Evolutionary conservation across 1,140 invertebrate species (phyloP).

Genomic region (Drosophila virilis): DNA sequence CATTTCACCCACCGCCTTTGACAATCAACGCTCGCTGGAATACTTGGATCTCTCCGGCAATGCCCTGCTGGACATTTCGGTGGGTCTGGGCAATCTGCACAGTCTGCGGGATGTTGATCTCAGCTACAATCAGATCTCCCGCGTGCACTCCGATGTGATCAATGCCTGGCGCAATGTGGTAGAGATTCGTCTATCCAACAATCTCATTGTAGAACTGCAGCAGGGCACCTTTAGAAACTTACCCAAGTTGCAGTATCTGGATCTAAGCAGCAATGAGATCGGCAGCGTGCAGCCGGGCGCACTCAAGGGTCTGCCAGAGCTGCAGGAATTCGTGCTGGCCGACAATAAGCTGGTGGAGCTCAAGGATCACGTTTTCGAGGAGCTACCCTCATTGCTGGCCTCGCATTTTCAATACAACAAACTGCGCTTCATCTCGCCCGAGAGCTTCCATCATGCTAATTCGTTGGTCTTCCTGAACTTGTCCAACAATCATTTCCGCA

Average conservation of each 20-base stretch:
- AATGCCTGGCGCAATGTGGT: constrained; percentile 88
- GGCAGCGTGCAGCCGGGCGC: constrained; percentile 91
- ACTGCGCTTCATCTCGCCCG: constrained; percentile 89
- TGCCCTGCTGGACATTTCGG: constrained; percentile 89
- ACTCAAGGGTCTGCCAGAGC: constrained; percentile 89
- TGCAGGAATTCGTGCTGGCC: constrained; percentile 91
- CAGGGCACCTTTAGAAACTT: constrained; percentile 90
- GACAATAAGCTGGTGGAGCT: constrained; percentile 90
- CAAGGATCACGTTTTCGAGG: constrained; percentile 90
- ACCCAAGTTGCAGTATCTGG: constrained; percentile 88
- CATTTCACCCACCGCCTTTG: constrained; percentile 88
- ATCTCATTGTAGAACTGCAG: constrained; percentile 90
- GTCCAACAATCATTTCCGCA: constrained; percentile 90
- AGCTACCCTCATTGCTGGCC: constrained; percentile 89
- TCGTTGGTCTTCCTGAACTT: constrained; percentile 92
- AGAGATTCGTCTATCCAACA: constrained; percentile 89
- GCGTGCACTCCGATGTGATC: constrained; percentile 88
- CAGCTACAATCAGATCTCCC: constrained; percentile 91
- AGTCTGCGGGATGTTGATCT: constrained; percentile 90
- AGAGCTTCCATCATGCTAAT: constrained; percentile 91
- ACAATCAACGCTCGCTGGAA: constrained; percentile 88
- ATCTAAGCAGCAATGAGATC: constrained; percentile 93
- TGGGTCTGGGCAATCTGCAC: constrained; percentile 88
- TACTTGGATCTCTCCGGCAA: constrained; percentile 92
- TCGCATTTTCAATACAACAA: constrained; percentile 93